phyloP scores from a whole-genome alignment of 2,797 vertebrate species.

The Muraenolepis orangiensis region DNA sequence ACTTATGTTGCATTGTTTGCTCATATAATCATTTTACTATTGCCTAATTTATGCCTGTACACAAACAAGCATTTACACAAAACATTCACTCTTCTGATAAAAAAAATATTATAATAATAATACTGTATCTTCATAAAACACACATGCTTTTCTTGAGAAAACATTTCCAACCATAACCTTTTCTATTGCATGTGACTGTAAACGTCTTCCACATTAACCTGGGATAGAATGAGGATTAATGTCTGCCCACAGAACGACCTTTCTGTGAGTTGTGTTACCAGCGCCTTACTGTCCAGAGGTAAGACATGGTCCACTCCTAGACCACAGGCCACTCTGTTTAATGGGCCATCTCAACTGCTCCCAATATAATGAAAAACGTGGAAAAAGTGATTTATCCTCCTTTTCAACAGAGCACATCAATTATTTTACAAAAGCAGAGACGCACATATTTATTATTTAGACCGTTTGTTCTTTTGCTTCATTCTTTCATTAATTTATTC shows the following conservation, averaged over 20 bases:
- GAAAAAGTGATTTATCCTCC: not conserved
- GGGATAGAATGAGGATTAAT: not conserved
- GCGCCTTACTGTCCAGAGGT: not conserved
- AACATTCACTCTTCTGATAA: not conserved
- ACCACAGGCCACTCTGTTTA: not conserved
- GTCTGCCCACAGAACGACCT: not conserved
- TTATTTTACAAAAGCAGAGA: not conserved
- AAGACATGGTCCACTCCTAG: not conserved
- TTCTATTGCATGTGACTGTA: not conserved
- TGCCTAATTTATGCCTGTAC: constrained; percentile 23
- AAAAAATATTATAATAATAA: not conserved
- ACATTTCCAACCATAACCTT: not conserved
- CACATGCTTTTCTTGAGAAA: not conserved
- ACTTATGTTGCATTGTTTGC: constrained; percentile 13
- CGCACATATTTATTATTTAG: not conserved
- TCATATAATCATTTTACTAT: not conserved
- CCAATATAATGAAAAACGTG: not conserved
- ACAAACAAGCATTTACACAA: not conserved
- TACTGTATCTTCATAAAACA: not conserved
- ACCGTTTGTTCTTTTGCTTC: not conserved
- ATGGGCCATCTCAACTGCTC: not conserved
- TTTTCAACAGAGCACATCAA: not conserved
- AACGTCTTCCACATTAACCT: not conserved
- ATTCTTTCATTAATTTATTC: not conserved
- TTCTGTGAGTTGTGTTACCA: not conserved